Evolutionary conservation across 2,888 invertebrate species (phyloP).

Genomic region (Syrphus vitripennis): DNA sequence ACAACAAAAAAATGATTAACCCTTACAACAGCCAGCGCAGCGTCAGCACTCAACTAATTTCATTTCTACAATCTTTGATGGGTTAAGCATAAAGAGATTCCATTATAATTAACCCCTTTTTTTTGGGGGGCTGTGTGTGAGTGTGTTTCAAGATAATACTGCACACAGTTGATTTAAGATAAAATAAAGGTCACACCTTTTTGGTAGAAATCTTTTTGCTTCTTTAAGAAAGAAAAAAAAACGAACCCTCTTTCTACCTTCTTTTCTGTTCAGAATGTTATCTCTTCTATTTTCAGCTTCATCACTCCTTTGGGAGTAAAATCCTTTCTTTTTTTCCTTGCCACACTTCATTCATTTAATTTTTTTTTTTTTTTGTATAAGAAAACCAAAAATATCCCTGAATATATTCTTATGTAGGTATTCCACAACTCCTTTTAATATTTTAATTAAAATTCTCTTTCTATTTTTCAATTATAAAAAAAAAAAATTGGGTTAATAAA

Average conservation of each 20-base stretch:
- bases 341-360: constrained; percentile 47
- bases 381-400: constrained; percentile 15
- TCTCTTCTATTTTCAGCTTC: constrained; percentile 16
- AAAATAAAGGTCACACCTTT: neutral
- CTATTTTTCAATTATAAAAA: neutral
- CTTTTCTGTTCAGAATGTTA: neutral
- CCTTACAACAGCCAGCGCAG: too few species aligned
- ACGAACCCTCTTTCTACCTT: neutral
- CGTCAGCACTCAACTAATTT: constrained; percentile 5
- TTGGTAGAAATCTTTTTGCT: neutral
- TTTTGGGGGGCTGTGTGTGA: neutral
- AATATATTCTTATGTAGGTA: neutral
- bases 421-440: constrained; percentile 24
- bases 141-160: neutral
- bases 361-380: constrained; percentile 2
- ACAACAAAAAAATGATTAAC: constrained; percentile 5
- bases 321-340: constrained; percentile 18
- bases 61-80: neutral
- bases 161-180: neutral
- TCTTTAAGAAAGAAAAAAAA: neutral
- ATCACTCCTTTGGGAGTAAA: constrained; percentile 58
- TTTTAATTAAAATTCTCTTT: constrained; percentile 63
- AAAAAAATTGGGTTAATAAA: constrained; percentile 26
- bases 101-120: neutral
- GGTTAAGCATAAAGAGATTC: neutral